Evolutionary conservation across 2,888 invertebrate genomes (phyloP).

Genomic region (Saturnia japonica): DNA sequence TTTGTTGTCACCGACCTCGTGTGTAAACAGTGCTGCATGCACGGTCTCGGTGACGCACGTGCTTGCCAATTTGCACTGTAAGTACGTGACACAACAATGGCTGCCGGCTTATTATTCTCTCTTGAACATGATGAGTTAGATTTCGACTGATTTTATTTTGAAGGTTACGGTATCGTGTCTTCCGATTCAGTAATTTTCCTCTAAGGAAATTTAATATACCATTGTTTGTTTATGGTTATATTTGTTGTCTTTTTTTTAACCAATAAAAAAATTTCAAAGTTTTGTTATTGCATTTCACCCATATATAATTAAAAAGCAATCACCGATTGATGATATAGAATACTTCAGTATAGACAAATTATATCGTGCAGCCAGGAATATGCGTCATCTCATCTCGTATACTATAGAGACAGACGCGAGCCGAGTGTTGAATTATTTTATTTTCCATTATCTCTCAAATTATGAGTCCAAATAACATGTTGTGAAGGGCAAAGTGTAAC

Average conservation of each 20-base stretch:
- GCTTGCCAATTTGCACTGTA: constrained; percentile 50
- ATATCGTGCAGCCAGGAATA: too few species aligned
- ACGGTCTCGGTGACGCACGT: constrained; percentile 46
- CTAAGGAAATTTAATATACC: background rate
- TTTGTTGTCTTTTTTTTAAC: background rate
- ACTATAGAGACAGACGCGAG: too few species aligned
- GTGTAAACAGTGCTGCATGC: constrained; percentile 23
- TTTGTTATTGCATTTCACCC: too few species aligned
- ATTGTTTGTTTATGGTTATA: background rate
- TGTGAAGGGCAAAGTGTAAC: too few species aligned
- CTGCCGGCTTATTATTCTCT: constrained; percentile 60
- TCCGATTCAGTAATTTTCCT: background rate
- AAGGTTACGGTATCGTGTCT: constrained; percentile 43
- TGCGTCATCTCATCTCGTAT: too few species aligned
- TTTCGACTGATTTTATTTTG: constrained; percentile 9
- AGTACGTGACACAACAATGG: constrained; percentile 59
- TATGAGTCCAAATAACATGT: too few species aligned
- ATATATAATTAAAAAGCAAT: too few species aligned
- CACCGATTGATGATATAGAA: too few species aligned
- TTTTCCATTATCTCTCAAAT: too few species aligned
- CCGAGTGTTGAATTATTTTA: too few species aligned
- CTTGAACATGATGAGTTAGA: constrained; percentile 30
- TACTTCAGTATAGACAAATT: too few species aligned
- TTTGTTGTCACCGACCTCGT: constrained; percentile 45
- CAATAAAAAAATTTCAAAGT: too few species aligned